Conservation (phyloP, 2,797 vertebrate genomes). For the Australoheros facetus region DNA sequence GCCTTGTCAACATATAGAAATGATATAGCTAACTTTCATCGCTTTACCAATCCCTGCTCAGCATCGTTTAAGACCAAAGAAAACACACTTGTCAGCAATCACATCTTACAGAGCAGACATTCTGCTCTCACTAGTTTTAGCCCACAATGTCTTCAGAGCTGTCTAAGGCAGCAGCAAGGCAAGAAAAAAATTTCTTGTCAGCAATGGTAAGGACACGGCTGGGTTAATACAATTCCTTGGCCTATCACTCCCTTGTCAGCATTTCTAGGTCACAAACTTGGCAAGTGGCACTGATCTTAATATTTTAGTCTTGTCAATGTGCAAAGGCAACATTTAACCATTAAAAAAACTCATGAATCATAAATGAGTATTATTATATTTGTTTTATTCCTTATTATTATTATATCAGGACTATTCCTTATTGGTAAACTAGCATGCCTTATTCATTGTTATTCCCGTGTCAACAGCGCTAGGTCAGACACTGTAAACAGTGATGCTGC, state of each 20-base stretch:
- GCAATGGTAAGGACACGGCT: slow-evolving; percentile 36
- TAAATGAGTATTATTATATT: too few relatives aligned
- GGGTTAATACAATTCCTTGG: slow-evolving; percentile 50
- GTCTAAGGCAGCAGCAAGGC: slow-evolving; percentile 34
- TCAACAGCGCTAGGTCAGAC: not conserved
- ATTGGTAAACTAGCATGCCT: not conserved
- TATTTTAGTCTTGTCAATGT: slow-evolving; percentile 38
- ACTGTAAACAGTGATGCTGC: not conserved
- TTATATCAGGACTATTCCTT: not conserved
- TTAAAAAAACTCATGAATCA: not conserved
- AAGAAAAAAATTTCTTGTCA: slow-evolving; percentile 43
- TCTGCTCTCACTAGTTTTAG: slow-evolving; percentile 14
- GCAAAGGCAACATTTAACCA: slow-evolving; percentile 31
- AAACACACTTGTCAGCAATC: slow-evolving; percentile 39
- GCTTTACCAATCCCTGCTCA: slow-evolving; percentile 22
- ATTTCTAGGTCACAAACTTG: slow-evolving; percentile 49
- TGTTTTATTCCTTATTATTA: too few relatives aligned
- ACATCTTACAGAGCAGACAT: slow-evolving; percentile 27
- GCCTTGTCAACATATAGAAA: slow-evolving; percentile 60
- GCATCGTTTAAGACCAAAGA: slow-evolving; percentile 13
- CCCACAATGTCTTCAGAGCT: slow-evolving; percentile 27
- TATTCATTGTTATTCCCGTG: not conserved
- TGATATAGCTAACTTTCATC: slow-evolving; percentile 25
- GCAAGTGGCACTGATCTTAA: slow-evolving; percentile 41
- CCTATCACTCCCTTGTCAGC: slow-evolving; percentile 56